Base-by-base conservation (phyloP, 2,113 vertebrate species). In the Eira barbara region DNA sequence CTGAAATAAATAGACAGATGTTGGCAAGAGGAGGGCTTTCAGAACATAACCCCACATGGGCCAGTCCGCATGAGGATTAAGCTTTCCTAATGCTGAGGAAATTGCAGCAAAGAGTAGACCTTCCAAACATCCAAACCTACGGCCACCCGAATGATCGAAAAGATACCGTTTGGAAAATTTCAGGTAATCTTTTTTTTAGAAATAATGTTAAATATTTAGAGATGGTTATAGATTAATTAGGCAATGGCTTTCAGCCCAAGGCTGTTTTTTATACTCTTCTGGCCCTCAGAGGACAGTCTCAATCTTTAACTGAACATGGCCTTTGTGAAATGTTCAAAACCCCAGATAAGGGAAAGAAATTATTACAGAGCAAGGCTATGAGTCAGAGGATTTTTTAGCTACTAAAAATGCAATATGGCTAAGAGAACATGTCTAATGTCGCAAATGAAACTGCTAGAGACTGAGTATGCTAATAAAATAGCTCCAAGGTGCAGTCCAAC, bases 1-100 rank as follows among this genome's bases (percentile, higher is more conserved):
- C 96, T 95, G 97, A 98, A 98, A 98, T 97, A 98, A 96, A 98
- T 79, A 98, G 98, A 98, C 98, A 99, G 98, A 99, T 98, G 97
- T 98, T 98, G 91, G 91, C 8, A 86, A 98, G 98, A 98, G 98
- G 98, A 97, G 98, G 98, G 95, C 96, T 97, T 97, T 96, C 95
- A 67, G 83, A 98, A 94, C 96, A 96, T 97, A 90, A 97, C 71
- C 95, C 95, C 96, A 97, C 97, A 94, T 97, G 98, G 95, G 89
- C 94, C 97, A 98, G 95, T 95, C 97, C 97, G 97, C 79, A 85
- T 61, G 49, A 97, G 97, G 96, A 97, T 85, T 98, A 98, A 98
- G 96, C 97, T 98, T 80, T 97, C 98, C 27, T 96, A 97, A 96
- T 89, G 89, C 94, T 78, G 96, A 90, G 94, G 96, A 94, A 95